Conservation (phyloP, 1,140 invertebrate species). For the Oppia nitens region DNA sequence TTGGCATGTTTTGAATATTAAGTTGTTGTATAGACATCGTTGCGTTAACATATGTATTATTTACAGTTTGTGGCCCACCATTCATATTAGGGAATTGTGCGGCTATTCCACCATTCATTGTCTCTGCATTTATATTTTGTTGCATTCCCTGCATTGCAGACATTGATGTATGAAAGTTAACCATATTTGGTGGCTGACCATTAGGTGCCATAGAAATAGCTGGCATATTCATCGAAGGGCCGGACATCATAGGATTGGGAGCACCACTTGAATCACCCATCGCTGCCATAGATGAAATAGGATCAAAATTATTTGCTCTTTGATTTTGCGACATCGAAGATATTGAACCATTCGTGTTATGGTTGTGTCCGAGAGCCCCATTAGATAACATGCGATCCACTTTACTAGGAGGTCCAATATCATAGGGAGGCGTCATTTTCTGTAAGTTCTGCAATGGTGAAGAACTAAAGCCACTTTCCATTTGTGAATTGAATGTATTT, state of each 20-base stretch:
- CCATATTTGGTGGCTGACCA: constrained; percentile 27
- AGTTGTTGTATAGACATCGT: constrained; percentile 37
- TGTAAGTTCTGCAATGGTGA: constrained; percentile 22
- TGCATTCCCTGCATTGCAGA: constrained; percentile 24
- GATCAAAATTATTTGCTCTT: constrained; percentile 50
- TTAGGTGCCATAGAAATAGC: constrained; percentile 33
- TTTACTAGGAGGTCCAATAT: constrained; percentile 18
- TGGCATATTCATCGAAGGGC: constrained; percentile 29
- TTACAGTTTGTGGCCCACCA: constrained; percentile 31
- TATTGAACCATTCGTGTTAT: constrained; percentile 10
- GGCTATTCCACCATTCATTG: not conserved
- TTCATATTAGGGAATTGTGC: constrained; percentile 24
- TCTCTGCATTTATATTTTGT: constrained; percentile 1
- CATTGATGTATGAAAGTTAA: constrained; percentile 29
- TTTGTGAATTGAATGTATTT: not conserved
- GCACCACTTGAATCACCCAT: constrained; percentile 52
- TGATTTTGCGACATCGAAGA: constrained; percentile 12
- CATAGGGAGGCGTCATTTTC: constrained; percentile 24
- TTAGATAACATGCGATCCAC: constrained; percentile 15
- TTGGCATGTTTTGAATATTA: constrained; percentile 34
- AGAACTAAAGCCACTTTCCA: constrained; percentile 10
- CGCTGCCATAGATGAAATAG: constrained; percentile 77
- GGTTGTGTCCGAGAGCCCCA: not conserved
- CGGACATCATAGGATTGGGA: constrained; percentile 10
- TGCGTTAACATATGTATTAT: constrained; percentile 36